Percentiles rank a stretch among this genome's conserved stretches.
Conservation (phyloP, 2,113 vertebrate genomes). For the Terrapene triunguis region DNA sequence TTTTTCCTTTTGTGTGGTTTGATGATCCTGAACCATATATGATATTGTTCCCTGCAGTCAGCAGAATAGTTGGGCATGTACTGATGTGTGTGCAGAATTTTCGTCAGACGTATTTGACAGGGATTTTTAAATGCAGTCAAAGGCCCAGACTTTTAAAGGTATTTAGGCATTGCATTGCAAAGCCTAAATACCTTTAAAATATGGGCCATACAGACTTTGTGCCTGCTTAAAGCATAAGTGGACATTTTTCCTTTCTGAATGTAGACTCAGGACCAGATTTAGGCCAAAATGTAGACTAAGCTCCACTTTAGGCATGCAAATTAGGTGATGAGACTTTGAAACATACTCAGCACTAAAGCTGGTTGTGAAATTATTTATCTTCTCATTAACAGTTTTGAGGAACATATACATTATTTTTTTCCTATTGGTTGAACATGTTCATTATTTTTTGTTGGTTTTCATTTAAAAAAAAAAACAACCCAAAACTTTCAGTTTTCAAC, state of each 20-base stretch:
- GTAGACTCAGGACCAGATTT: background rate
- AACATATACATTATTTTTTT: background rate
- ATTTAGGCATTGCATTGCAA: no score
- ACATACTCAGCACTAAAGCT: background rate
- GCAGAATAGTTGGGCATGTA: background rate
- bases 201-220: background rate
- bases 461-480: background rate
- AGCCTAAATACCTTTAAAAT: no score
- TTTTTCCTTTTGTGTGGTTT: background rate
- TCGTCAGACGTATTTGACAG: background rate
- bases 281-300: background rate
- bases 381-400: background rate
- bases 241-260: background rate
- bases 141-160: background rate
- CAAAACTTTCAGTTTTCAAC: background rate
- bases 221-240: background rate
- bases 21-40: background rate
- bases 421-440: background rate
- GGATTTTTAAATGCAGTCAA: background rate
- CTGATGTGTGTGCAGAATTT: background rate
- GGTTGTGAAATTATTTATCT: background rate
- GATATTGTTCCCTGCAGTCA: background rate
- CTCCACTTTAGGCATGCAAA: background rate
- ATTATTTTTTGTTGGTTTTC: background rate
- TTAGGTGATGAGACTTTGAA: background rate